A percentile compares a stretch with the other conserved stretches of the same genome.
phyloP scores from a whole-genome alignment of 2,888 invertebrate genomes.

The Spialia ferax region DNA sequence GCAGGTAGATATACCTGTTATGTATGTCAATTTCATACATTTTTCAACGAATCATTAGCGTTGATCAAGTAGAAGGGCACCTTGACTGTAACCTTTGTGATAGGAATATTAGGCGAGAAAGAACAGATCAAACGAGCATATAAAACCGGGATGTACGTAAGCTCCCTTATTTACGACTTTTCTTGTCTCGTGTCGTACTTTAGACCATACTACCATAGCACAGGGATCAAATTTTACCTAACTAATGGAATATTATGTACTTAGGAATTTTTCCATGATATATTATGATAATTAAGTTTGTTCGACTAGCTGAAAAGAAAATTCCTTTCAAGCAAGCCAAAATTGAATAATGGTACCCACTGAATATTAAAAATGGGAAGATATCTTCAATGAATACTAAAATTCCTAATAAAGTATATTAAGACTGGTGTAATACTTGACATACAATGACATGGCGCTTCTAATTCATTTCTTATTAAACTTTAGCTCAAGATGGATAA shows the following conservation, averaged over 20 bases:
- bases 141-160: neutral
- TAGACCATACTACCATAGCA: neutral
- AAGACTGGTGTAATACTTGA: neutral
- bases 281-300: constrained; percentile 3
- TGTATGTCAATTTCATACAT: no score
- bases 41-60: no score
- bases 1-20: no score
- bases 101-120: neutral
- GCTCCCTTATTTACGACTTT: neutral
- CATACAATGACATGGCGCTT: neutral
- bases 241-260: neutral
- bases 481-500: no score
- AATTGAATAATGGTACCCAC: neutral
- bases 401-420: neutral
- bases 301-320: neutral
- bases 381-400: constrained; percentile 1
- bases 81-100: no score
- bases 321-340: neutral
- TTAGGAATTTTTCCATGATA: neutral
- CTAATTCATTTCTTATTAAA: neutral
- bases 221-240: neutral
- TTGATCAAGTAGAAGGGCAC: no score
- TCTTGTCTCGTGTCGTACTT: neutral
- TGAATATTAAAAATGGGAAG: neutral
- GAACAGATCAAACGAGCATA: neutral